Evolutionary conservation across 2,113 vertebrate species (phyloP), one percentile per base, ranked within the genome.

Genomic region (Romanogobio albipinnatus): DNA sequence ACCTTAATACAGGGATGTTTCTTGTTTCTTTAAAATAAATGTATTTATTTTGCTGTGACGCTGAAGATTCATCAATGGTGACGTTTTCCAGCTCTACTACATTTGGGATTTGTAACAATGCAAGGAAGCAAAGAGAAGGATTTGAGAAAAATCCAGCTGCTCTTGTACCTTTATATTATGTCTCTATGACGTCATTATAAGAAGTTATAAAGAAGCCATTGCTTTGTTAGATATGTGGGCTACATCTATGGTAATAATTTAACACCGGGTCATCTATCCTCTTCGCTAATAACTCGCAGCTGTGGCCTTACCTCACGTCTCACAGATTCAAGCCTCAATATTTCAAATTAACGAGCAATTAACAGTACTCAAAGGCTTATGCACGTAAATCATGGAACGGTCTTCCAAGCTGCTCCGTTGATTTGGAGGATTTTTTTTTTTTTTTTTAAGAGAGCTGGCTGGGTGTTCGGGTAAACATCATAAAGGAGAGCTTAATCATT

Each of bases 271-370:
- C 53, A 11, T 81, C 76, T 74, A 26, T 47, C 83, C 76, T 47
- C 24, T 61, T 29, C 29, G 68, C 19, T 71, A 83, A 88, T 85
- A 86, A 87, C 80, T 86, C 47, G 75, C 59, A 61, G 33, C 33
- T 84, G 43, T 82, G 66, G 43, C 88, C 86, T 83, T 86, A 77
- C 79, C 68, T 88, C 85, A 86, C 80, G 80, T 76, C 9, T 24
- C 53, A 84, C 64, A 88, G 58, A 85, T 77, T 76, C 74, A 75
- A 78, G 80, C 79, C 76, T 64, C 74, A 66, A 85, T 87, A 89
- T 86, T 88, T 87, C 86, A 87, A 26, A 88, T 70, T 77, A 89
- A 87, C 78, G 74, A 89, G 58, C 66, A 85, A 80, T 89, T 90
- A 86, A 89, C 74, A 85, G 56, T 84, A 84, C 84, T 86, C 85